Percentiles rank a stretch among this genome's conserved stretches.
Conservation (phyloP, 2,113 vertebrate genomes). For the Halcyon malimbica region DNA sequence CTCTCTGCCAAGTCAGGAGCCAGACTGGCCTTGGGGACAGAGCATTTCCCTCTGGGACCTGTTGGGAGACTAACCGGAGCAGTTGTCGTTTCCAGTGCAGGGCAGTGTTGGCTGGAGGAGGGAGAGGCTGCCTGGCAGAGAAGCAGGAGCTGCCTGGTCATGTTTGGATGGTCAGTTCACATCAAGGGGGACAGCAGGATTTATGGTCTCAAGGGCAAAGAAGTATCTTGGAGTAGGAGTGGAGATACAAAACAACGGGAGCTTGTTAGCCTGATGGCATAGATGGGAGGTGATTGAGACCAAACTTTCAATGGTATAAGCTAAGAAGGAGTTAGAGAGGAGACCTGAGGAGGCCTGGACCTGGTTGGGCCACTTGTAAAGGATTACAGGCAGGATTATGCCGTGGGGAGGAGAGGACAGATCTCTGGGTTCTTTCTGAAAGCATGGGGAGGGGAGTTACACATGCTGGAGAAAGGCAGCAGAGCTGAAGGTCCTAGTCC, state of each 20-base stretch:
- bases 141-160: background rate
- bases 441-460: background rate
- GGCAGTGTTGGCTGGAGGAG: background rate
- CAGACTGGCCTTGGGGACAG: background rate
- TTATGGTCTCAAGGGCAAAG: background rate
- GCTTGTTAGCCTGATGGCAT: background rate
- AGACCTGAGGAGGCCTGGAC: background rate
- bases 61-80: background rate
- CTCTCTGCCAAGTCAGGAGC: background rate
- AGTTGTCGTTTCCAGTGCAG: background rate
- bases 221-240: background rate
- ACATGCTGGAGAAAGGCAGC: background rate
- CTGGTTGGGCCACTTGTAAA: background rate
- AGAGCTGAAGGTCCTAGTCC: background rate
- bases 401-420: background rate
- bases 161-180: background rate
- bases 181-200: background rate
- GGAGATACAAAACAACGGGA: background rate
- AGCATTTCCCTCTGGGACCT: background rate
- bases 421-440: background rate
- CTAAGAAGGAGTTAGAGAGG: background rate
- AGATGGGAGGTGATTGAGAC: background rate
- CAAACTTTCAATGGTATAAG: fast-evolving
- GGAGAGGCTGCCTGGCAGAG: background rate
- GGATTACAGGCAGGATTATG: background rate